A percentile compares a stretch with the other conserved stretches of the same genome.
Evolutionary conservation across 1,140 invertebrate species (phyloP).

Genomic region (Mesaphorura yosii): DNA sequence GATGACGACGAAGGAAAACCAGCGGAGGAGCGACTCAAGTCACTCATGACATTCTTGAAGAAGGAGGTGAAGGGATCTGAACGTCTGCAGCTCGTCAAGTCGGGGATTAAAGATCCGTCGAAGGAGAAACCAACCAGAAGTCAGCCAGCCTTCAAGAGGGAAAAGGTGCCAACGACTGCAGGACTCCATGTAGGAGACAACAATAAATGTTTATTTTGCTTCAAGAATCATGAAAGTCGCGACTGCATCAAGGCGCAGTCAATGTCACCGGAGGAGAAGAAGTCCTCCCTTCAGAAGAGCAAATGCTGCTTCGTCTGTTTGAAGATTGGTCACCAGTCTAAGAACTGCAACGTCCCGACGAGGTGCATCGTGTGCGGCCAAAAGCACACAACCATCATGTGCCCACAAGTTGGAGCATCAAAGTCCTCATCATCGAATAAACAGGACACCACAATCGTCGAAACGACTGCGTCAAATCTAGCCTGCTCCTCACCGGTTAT

Average conservation of each 20-base stretch:
- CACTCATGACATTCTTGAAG: not conserved
- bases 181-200: not conserved
- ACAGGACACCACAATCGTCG: not conserved
- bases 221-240: not conserved
- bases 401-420: not conserved
- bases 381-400: not conserved
- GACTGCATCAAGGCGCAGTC: slow-evolving; percentile 3
- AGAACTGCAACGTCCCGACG: not conserved
- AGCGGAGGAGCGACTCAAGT: not conserved
- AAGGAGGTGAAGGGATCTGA: not conserved
- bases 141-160: not conserved
- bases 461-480: not conserved
- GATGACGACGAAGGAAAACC: not conserved
- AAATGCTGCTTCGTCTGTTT: not conserved
- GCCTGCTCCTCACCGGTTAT: slow-evolving; percentile 3
- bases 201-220: slow-evolving; percentile 5
- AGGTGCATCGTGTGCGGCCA: not conserved
- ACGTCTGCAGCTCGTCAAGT: not conserved
- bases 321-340: not conserved
- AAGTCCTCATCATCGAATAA: not conserved
- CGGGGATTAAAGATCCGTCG: not conserved
- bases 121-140: not conserved
- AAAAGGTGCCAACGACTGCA: slow-evolving; percentile 1
- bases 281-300: not conserved
- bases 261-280: slow-evolving; percentile 2